Base-by-base conservation (phyloP, 2,888 invertebrate species). In the Fragum whitleyi region DNA sequence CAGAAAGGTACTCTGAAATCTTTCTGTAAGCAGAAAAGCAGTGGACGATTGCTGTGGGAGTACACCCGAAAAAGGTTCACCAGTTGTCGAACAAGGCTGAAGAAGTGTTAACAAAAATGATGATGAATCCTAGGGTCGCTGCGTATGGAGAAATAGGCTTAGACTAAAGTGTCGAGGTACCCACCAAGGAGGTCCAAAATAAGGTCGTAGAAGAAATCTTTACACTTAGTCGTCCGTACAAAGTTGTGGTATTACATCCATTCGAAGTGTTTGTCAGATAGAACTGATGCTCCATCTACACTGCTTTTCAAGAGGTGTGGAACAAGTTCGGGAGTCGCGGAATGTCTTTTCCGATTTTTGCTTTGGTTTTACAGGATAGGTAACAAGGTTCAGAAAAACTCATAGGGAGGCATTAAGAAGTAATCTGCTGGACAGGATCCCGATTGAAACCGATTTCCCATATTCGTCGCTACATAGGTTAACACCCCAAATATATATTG, bases 361-460 rank as follows among this genome's bases (percentile, higher is more conserved):
- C 29, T 69, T 69, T 51, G 69, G 69, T 7, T 65, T 65, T 21
- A 21, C 65, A 21, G 65, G 65, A 39, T 29, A 42, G 23, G 42
- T 29, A 7, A 29, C 9, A 11, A 6, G 42, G 21, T 65, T 65
- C 21, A 21, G n/a, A 7, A 7, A 65, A 29, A 6, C 5, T 5
- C 36, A 39, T 21, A 39, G 29, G 42, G 42, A n/a, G 21, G 65
- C 65, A 6, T 7, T 65, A 2, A 21, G 21, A 65, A 23, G 23
- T 14, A 65, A 39, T 14, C 65, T 39, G n/a, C 16, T 65, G 42
- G 65, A 65, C 42, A 7, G 42, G 11, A 28, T 65, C 23, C 2
- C 39, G 39, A 2, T 65, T 3, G 65, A 65, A 21, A 65, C 65
- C 21, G 65, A 65, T 16, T 36, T 39, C 19, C 65, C 65, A 3